Evolutionary conservation across 2,888 invertebrate genomes (phyloP), one percentile per base, ranked within the genome.

Genomic region (Drosophila conformis): DNA sequence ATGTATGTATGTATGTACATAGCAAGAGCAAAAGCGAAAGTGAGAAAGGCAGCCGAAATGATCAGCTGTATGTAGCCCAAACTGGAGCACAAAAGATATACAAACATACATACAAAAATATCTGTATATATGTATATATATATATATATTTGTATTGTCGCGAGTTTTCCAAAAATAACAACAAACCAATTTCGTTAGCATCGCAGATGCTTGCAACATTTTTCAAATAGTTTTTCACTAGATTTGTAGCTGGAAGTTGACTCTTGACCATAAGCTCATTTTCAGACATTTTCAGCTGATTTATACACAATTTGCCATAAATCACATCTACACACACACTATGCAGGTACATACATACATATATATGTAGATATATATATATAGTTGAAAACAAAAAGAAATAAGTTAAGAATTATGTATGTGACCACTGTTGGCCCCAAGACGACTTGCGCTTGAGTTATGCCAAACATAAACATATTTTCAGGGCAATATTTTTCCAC

Each of bases 401-500:
- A n/a, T 15, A 61, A 57, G 54, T 59, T 21, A 79, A 78, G 72
- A 78, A 80, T 80, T 78, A 80, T 78, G 36, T 38, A 8, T 38
- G 77, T 72, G 78, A 65, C 36, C 68, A 68, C 56, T 31, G 56
- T 72, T 78, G 68, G 62, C 68, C 72, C 78, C 65, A 25, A 52
- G 57, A 58, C 63, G 61, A 72, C 65, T 66, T 63, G 72, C 49
- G 36, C 21, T 65, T 78, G 78, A 78, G 81, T 78, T 78, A 78
- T 77, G 78, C 54, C 72, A 65, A 68, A 53, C 78, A 80, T 72
- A 80, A 80, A 80, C 67, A 76, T 62, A 68, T 68, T 72, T 60
- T 78, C 78, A 77, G 72, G 73, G 65, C 72, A 78, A 80, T 80
- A 70, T 72, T 76, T 67, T 54, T 57, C 46, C 49, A 60, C 63